Conservation (phyloP, 2,797 vertebrate species). For the Epinephelus malabaricus region DNA sequence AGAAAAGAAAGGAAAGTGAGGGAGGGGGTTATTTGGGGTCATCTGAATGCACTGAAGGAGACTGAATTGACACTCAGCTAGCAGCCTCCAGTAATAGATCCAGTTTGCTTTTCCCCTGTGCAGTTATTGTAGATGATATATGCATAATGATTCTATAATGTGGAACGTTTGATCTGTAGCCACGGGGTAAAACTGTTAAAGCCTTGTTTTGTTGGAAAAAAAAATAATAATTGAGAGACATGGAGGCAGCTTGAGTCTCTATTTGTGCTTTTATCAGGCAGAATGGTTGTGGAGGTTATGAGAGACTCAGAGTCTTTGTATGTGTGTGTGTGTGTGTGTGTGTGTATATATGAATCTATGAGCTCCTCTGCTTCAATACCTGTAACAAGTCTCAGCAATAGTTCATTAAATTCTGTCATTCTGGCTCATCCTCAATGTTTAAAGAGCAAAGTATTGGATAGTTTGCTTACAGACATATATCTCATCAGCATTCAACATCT, state of each 20-base stretch:
- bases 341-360: neutral
- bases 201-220: conserved; percentile 46
- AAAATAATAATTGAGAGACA: conserved; percentile 55
- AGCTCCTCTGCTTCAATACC: neutral
- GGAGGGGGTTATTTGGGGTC: conserved; percentile 53
- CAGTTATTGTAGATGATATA: conserved; percentile 43
- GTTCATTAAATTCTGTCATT: neutral
- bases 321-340: neutral
- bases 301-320: neutral
- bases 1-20: conserved; percentile 29
- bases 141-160: conserved; percentile 49
- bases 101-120: conserved; percentile 39
- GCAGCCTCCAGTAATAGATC: conserved; percentile 45
- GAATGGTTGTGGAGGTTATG: conserved; percentile 7
- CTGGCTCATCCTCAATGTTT: neutral
- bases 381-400: neutral
- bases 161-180: conserved; percentile 55
- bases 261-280: conserved; percentile 41
- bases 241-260: conserved; percentile 10
- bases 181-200: conserved; percentile 47
- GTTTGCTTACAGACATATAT: neutral
- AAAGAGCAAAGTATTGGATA: neutral
- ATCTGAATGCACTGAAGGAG: conserved; percentile 25
- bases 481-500: neutral
- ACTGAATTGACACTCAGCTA: conserved; percentile 35